Evolutionary conservation across 2,113 vertebrate species (phyloP).

Genomic region (Eptesicus fuscus): DNA sequence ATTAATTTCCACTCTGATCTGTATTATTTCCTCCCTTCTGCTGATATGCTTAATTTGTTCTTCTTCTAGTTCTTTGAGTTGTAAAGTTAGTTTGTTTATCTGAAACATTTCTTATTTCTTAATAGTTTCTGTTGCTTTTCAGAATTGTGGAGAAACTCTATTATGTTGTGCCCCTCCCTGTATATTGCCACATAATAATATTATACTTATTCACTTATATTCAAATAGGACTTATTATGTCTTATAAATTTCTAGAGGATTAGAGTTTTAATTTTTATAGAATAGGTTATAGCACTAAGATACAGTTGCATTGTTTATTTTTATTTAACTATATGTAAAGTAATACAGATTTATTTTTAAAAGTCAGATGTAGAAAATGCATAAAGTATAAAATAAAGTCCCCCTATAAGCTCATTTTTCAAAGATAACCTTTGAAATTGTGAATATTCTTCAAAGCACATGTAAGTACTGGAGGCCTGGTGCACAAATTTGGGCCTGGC

Average conservation of each 20-base stretch:
- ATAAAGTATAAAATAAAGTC: neutral
- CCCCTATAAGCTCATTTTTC: rapidly evolving
- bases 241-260: neutral
- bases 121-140: neutral
- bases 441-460: neutral
- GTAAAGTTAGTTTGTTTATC: neutral
- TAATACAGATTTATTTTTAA: neutral
- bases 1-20: neutral
- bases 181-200: neutral
- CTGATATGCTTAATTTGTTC: neutral
- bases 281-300: neutral
- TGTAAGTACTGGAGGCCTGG: neutral
- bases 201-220: neutral
- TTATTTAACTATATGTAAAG: neutral
- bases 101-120: neutral
- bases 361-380: neutral
- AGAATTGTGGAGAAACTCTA: neutral
- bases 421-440: neutral
- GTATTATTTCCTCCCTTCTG: neutral
- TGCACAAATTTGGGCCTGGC: no score
- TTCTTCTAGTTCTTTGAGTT: neutral
- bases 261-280: neutral
- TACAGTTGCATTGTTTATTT: neutral
- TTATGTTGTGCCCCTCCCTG: neutral
- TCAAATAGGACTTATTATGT: neutral